Conservation (phyloP, 2,797 vertebrate genomes). For the Petrocephalus sullivani region DNA sequence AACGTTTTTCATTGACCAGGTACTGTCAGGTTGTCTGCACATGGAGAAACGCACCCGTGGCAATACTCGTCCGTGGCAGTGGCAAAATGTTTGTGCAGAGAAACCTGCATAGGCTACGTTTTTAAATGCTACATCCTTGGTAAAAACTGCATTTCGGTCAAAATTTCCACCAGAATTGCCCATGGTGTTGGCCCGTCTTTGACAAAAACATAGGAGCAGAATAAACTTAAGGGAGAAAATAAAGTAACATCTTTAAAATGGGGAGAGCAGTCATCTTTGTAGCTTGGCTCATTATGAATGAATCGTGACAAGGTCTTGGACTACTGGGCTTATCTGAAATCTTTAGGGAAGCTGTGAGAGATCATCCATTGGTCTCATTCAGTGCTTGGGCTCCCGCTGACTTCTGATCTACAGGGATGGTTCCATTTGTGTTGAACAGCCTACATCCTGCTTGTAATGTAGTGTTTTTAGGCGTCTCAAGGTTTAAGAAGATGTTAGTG, state of each 20-base stretch:
- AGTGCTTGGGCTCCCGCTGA: neutral
- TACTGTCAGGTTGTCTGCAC: neutral
- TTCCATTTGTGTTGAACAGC: neutral
- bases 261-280: neutral
- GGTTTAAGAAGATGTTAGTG: neutral
- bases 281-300: neutral
- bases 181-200: neutral
- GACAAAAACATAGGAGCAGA: neutral
- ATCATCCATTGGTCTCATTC: neutral
- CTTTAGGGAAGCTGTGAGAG: neutral
- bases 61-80: neutral
- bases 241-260: neutral
- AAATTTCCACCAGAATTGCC: neutral
- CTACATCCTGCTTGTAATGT: neutral
- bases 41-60: neutral
- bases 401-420: neutral
- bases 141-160: neutral
- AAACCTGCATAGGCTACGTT: neutral
- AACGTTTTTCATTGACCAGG: neutral
- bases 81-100: neutral
- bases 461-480: neutral
- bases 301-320: neutral
- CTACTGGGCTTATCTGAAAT: neutral
- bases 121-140: too few relatives aligned
- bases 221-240: neutral